Evolutionary conservation across 2,797 vertebrate species (phyloP).

Genomic region (Taeniopygia guttata): DNA sequence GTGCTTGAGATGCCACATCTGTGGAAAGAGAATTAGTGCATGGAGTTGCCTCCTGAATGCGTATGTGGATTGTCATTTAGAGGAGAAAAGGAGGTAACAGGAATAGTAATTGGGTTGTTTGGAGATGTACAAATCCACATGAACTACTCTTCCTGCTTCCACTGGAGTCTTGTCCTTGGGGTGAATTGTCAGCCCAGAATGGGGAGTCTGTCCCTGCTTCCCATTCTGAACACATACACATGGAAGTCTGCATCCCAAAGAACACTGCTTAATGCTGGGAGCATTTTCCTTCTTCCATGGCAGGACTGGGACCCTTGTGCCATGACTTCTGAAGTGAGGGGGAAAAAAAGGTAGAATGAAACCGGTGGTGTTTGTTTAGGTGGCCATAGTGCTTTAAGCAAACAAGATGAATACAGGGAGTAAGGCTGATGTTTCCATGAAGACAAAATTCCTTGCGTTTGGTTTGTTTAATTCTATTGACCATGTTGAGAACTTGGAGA

Average conservation of each 20-base stretch:
- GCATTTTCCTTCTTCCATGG: neutral
- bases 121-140: neutral
- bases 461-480: conserved; percentile 1
- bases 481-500: neutral
- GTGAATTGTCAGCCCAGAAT: neutral
- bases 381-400: neutral
- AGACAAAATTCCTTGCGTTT: neutral
- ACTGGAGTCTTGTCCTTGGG: neutral
- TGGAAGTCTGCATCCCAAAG: neutral
- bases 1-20: neutral
- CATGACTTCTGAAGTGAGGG: neutral
- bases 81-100: neutral
- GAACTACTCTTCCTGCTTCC: neutral
- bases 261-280: neutral
- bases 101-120: neutral
- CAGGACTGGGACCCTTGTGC: neutral
- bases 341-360: neutral
- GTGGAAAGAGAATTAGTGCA: neutral
- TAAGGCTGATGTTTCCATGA: neutral
- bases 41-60: neutral
- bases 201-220: neutral
- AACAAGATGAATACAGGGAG: neutral
- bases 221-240: accelerated
- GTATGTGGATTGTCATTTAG: neutral
- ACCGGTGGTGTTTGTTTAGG: neutral